Percentiles rank a stretch among this genome's conserved stretches.
Evolutionary conservation across 2,797 vertebrate species (phyloP).

Genomic region (Odontamblyopus lacepedii): DNA sequence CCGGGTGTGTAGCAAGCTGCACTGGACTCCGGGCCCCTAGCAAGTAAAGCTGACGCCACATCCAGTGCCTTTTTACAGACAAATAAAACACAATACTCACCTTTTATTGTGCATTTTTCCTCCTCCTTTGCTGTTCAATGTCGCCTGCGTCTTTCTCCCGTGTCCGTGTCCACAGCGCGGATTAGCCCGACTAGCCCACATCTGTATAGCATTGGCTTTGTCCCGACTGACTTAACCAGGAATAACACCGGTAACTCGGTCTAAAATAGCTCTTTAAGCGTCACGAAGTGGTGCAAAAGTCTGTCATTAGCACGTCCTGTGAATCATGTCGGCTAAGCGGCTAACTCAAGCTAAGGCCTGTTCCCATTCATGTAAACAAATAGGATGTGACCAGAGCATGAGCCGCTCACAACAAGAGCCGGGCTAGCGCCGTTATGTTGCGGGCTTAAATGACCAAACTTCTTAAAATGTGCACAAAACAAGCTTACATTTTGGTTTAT

Average conservation of each 20-base stretch:
- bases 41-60: background rate
- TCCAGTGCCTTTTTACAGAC: background rate
- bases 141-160: constrained; percentile 28
- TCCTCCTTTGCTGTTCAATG: background rate
- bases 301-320: background rate
- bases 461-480: too few relatives aligned
- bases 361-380: constrained; percentile 72
- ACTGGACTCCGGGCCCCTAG: constrained; percentile 4
- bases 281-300: background rate
- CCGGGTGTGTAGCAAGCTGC: constrained; percentile 35
- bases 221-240: background rate
- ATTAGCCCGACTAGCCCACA: constrained; percentile 29
- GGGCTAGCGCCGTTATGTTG: background rate
- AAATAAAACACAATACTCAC: background rate
- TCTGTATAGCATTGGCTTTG: constrained; percentile 6
- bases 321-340: constrained; percentile 30
- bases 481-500: too few relatives aligned
- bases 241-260: background rate
- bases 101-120: background rate
- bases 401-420: constrained; percentile 5
- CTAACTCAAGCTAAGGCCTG: constrained; percentile 59
- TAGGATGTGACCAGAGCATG: constrained; percentile 39
- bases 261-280: background rate
- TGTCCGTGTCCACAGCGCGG: constrained; percentile 25
- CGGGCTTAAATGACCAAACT: background rate